Conservation (phyloP, 2,797 vertebrate genomes). For the Mormyrops attenuatus region DNA sequence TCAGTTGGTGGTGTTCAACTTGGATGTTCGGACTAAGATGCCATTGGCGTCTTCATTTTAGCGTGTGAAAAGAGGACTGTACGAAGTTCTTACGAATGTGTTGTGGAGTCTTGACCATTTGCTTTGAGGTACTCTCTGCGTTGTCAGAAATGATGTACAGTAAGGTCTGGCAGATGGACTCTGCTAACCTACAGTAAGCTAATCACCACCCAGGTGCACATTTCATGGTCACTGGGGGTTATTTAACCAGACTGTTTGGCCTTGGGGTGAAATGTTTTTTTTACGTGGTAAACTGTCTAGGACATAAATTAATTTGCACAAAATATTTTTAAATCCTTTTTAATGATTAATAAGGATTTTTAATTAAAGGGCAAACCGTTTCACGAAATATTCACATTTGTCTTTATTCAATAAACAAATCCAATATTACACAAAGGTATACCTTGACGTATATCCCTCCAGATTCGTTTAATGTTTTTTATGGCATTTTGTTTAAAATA, state of each 20-base stretch:
- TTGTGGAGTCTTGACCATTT: neutral
- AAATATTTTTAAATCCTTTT: conserved; percentile 34
- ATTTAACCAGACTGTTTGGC: neutral
- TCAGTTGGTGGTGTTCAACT: neutral
- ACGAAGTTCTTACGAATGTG: neutral
- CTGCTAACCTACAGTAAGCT: neutral
- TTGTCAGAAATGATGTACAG: neutral
- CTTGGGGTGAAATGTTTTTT: neutral
- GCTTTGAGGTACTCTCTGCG: neutral
- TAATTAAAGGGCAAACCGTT: conserved; percentile 25
- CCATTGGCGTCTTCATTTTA: neutral
- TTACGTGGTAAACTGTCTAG: neutral
- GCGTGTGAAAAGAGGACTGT: neutral
- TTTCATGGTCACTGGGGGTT: neutral
- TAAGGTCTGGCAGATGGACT: neutral
- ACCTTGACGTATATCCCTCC: neutral
- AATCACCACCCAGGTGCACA: neutral
- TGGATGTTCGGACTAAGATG: neutral
- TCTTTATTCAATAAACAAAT: conserved; percentile 37
- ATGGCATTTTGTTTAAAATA: neutral
- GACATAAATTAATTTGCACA: conserved; percentile 22
- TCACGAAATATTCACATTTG: conserved; percentile 30
- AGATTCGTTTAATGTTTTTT: neutral
- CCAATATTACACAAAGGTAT: neutral
- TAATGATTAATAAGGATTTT: conserved; percentile 30